phyloP scores from a whole-genome alignment of 2,797 vertebrate genomes.

The Perdix hodgsoniae region DNA sequence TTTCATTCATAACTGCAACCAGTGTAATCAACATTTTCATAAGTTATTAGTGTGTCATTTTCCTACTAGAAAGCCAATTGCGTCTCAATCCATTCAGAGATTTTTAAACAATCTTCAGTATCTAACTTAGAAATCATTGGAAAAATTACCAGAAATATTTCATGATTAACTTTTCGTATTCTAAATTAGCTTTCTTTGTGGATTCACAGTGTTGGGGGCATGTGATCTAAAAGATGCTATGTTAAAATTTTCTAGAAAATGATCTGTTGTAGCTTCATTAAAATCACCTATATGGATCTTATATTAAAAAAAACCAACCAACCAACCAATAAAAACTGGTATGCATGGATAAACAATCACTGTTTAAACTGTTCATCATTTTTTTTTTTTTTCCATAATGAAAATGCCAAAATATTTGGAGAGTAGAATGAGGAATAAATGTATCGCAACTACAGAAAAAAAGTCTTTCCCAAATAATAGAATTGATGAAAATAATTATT shows the following conservation, averaged over 20 bases:
- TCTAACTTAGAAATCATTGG: background rate
- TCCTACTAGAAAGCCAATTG: background rate
- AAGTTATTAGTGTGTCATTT: background rate
- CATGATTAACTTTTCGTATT: background rate
- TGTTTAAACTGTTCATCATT: background rate
- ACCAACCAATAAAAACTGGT: too few relatives aligned
- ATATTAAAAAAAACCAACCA: background rate
- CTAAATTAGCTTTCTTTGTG: background rate
- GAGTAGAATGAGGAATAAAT: background rate
- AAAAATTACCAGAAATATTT: background rate
- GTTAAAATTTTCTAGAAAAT: background rate
- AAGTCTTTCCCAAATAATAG: background rate
- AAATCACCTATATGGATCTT: background rate
- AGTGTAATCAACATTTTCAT: background rate
- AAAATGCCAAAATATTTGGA: background rate
- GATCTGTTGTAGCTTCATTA: background rate
- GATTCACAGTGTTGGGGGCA: background rate
- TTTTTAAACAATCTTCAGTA: background rate
- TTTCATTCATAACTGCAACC: conserved; percentile 26
- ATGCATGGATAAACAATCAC: background rate
- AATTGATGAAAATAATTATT: background rate
- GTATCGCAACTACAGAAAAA: background rate
- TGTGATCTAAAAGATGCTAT: background rate
- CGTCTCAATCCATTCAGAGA: background rate
- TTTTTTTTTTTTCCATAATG: background rate